phyloP scores from a whole-genome alignment of 2,113 vertebrate species.

The Hippocampus abdominalis region DNA sequence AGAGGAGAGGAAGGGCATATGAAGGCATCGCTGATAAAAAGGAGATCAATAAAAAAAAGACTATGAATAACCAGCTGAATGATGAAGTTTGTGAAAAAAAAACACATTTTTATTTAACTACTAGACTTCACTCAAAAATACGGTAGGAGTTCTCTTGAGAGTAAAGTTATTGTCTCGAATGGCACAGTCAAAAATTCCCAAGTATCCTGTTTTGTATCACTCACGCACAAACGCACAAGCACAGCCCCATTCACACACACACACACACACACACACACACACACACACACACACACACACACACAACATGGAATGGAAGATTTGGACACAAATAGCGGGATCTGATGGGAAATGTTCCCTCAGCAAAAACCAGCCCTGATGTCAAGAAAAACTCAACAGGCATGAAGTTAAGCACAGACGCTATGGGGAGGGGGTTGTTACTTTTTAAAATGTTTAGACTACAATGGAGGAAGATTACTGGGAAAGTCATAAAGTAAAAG shows the following conservation, averaged over 20 bases:
- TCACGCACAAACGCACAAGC: not conserved
- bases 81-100: not conserved
- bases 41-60: slow-evolving; percentile 44
- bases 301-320: not conserved
- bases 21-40: slow-evolving; percentile 58
- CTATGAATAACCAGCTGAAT: slow-evolving; percentile 54
- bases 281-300: not conserved
- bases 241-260: not conserved
- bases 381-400: not conserved
- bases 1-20: slow-evolving; percentile 51
- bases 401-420: not conserved
- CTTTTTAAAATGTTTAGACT: not conserved
- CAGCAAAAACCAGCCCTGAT: not conserved
- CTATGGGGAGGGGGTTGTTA: not conserved
- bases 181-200: not conserved
- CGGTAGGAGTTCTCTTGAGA: not conserved
- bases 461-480: not conserved
- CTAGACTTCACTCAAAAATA: not conserved
- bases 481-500: not conserved
- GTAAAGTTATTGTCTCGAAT: too few species aligned
- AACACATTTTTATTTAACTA: not conserved
- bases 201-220: slow-evolving; percentile 4
- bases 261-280: not conserved
- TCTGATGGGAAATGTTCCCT: not conserved
- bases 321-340: not conserved